phyloP scores from a whole-genome alignment of 2,888 invertebrate genomes.

The Aporophyla lueneburgensis region DNA sequence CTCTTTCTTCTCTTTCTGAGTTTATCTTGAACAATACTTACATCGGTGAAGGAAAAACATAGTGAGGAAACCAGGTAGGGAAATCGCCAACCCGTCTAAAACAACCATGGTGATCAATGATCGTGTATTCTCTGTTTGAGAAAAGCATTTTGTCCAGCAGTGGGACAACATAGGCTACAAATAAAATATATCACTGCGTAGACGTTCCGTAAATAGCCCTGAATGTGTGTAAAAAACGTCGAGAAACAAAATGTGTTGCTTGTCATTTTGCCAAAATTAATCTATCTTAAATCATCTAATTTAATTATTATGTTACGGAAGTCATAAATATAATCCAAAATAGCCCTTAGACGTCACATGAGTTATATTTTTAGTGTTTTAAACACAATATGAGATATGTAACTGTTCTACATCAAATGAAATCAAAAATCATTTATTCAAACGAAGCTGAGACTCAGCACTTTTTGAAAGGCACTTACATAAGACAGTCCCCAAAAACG shows the following conservation, averaged over 20 bases:
- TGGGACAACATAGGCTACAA: not conserved
- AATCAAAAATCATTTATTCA: not conserved
- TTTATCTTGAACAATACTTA: too few relatives aligned
- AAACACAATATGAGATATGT: not conserved
- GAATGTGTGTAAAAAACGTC: not conserved
- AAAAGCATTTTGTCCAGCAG: not conserved
- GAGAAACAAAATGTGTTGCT: not conserved
- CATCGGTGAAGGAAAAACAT: too few relatives aligned
- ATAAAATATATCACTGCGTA: not conserved
- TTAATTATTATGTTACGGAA: constrained; percentile 1
- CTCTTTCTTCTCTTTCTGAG: too few relatives aligned
- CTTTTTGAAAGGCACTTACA: not conserved
- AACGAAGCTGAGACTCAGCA: not conserved
- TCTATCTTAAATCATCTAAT: not conserved
- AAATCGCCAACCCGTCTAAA: too few relatives aligned
- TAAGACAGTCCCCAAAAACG: too few relatives aligned
- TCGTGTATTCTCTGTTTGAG: too few relatives aligned
- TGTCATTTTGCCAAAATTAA: constrained; percentile 25
- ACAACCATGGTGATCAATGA: too few relatives aligned
- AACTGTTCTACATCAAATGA: not conserved
- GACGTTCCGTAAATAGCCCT: not conserved
- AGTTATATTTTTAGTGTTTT: not conserved
- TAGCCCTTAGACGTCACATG: not conserved
- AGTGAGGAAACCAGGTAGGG: too few relatives aligned
- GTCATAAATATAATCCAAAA: constrained; percentile 4